These are phyloP conservation scores for Eulithis testata DNA, from an alignment of 2,888 invertebrate species.

Conservation along the genomic window DNA sequence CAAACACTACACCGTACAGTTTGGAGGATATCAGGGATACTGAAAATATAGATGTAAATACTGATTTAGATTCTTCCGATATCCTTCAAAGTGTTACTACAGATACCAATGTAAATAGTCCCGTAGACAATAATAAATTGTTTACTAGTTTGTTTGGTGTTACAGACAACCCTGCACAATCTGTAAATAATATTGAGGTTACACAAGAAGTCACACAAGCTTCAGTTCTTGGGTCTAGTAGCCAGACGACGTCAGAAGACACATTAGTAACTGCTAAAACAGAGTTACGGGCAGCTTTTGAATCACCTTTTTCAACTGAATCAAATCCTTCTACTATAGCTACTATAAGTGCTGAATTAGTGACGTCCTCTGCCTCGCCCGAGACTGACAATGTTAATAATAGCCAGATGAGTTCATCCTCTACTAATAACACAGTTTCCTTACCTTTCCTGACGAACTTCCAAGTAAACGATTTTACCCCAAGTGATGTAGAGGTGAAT, in stretches of 20 bases:
- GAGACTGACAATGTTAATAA: slow-evolving; percentile 53
- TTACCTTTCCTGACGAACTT: slow-evolving; percentile 71
- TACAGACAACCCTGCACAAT: slow-evolving; percentile 46
- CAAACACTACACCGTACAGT: slow-evolving; percentile 79
- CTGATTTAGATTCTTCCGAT: slow-evolving; percentile 53
- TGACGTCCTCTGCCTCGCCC: slow-evolving; percentile 54
- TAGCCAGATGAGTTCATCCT: slow-evolving; percentile 35
- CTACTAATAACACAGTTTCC: slow-evolving; percentile 59
- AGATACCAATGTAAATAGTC: slow-evolving; percentile 69
- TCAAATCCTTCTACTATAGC: slow-evolving; percentile 18
- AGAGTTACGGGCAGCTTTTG: slow-evolving; percentile 34
- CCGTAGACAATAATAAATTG: slow-evolving; percentile 51
- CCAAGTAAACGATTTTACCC: slow-evolving; percentile 58
- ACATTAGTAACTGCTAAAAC: slow-evolving; percentile 19
- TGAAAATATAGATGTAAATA: slow-evolving; percentile 65
- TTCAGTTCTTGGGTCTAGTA: slow-evolving; percentile 54
- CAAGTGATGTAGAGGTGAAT: slow-evolving; percentile 43
- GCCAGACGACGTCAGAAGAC: slow-evolving; percentile 53
- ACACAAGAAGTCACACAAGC: slow-evolving; percentile 48
- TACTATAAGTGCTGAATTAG: slow-evolving; percentile 38
- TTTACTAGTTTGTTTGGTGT: slow-evolving; percentile 42
- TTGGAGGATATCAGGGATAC: slow-evolving; percentile 80
- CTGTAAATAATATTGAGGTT: slow-evolving; percentile 67
- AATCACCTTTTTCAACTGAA: slow-evolving; percentile 34
- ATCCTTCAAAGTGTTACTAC: slow-evolving; percentile 65